These are phyloP conservation scores for Lagodon rhomboides DNA, from an alignment of 2,797 vertebrate species.

Conservation along the genomic window DNA sequence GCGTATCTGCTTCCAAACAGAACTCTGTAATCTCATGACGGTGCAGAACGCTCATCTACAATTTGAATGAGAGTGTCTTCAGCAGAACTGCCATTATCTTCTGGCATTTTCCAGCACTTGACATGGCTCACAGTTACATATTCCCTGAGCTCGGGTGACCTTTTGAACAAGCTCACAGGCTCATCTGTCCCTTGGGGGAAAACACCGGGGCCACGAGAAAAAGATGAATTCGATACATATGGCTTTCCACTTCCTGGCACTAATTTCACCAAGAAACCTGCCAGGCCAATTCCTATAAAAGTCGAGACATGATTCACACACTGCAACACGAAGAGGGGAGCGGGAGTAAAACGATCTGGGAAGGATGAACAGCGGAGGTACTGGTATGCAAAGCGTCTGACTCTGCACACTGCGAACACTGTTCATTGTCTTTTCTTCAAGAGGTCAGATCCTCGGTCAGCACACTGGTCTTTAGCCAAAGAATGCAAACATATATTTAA, in stretches of 20 bases:
- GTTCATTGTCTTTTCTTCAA: slow-evolving; percentile 15
- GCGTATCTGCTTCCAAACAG: slow-evolving; percentile 38
- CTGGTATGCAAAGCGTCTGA: background rate
- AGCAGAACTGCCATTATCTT: slow-evolving; percentile 43
- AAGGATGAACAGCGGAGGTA: slow-evolving; percentile 12
- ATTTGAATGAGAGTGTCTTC: slow-evolving; percentile 45
- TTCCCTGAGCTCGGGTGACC: slow-evolving; percentile 70
- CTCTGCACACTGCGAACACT: background rate
- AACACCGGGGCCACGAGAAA: slow-evolving; percentile 58
- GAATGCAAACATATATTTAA: slow-evolving; percentile 22
- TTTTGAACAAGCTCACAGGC: slow-evolving; percentile 66
- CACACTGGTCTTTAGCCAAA: background rate
- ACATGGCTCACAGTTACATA: slow-evolving; percentile 72
- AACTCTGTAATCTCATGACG: slow-evolving; percentile 44
- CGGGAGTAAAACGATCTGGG: slow-evolving; percentile 13
- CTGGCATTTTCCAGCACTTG: slow-evolving; percentile 54
- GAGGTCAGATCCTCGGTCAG: background rate
- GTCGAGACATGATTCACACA: slow-evolving; percentile 13
- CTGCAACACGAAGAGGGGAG: background rate
- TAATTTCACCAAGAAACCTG: slow-evolving; percentile 63
- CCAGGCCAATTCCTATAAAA: slow-evolving; percentile 26
- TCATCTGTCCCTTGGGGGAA: slow-evolving; percentile 67
- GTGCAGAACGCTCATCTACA: slow-evolving; percentile 42
- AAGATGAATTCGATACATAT: slow-evolving; percentile 64
- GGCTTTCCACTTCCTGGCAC: slow-evolving; percentile 55